Evolutionary conservation across 2,888 invertebrate species (phyloP).

Genomic region (Chymomyza caudatula): DNA sequence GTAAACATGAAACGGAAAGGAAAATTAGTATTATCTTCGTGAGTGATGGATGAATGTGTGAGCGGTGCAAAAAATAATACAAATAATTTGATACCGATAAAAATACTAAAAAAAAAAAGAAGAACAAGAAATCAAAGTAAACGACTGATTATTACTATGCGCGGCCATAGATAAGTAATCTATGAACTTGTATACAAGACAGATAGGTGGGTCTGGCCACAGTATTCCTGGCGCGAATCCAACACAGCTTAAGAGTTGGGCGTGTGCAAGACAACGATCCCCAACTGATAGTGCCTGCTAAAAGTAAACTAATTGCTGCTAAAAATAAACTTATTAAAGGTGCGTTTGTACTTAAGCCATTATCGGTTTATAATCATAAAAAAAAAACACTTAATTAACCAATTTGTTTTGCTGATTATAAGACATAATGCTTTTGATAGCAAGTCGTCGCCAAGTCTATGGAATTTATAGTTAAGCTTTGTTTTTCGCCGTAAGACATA

Average conservation of each 20-base stretch:
- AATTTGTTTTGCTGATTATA: conserved; percentile 22
- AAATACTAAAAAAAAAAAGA: background rate
- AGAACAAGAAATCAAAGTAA: background rate
- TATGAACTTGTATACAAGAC: background rate
- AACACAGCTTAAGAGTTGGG: background rate
- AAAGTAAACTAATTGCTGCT: background rate
- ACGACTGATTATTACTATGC: conserved; percentile 9
- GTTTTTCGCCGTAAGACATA: background rate
- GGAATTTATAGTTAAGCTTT: background rate
- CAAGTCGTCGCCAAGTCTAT: background rate
- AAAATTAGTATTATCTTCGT: background rate
- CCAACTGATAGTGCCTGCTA: background rate
- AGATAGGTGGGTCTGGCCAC: background rate
- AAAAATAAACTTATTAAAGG: background rate
- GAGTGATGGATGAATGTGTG: background rate
- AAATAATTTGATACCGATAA: conserved; percentile 26
- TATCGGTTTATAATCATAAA: conserved; percentile 4
- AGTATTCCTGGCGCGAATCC: background rate
- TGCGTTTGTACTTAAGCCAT: background rate
- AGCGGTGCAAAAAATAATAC: conserved; percentile 1
- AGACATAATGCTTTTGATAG: conserved; percentile 8
- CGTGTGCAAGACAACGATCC: conserved; percentile 30
- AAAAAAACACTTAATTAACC: conserved; percentile 24
- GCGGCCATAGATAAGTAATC: conserved; percentile 31
- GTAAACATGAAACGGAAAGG: background rate